Percentiles rank a stretch among this genome's conserved stretches.
Evolutionary conservation across 1,140 invertebrate species (phyloP).

Genomic region (Dendrolimus kikuchii): DNA sequence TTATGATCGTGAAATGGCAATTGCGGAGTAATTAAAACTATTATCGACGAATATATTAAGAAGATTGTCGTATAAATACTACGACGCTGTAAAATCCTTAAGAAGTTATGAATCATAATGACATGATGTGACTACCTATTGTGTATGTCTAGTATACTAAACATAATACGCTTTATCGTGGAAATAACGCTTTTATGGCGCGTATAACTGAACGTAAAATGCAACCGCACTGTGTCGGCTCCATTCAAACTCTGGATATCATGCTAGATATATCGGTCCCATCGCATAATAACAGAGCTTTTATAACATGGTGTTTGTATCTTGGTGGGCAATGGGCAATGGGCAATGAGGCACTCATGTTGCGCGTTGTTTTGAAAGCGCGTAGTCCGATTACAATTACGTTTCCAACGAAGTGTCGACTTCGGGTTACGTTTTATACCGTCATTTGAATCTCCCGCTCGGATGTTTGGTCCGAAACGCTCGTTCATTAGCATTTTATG

Average conservation of each 20-base stretch:
- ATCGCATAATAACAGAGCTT: conserved; percentile 58
- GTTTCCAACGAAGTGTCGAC: conserved; percentile 66
- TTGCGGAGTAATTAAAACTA: conserved; percentile 11
- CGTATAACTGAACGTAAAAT: conserved; percentile 11
- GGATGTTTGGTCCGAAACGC: conserved; percentile 66
- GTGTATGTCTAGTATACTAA: not conserved
- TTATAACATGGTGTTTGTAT: conserved; percentile 55
- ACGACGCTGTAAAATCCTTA: conserved; percentile 12
- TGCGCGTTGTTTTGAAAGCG: conserved; percentile 67
- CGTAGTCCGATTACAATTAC: conserved; percentile 59
- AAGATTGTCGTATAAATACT: conserved; percentile 13
- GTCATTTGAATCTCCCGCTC: conserved; percentile 68
- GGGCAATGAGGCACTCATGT: conserved; percentile 49
- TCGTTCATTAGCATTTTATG: conserved; percentile 71
- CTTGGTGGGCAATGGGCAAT: conserved; percentile 21
- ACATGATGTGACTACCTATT: conserved; percentile 4
- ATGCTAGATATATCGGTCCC: conserved; percentile 24
- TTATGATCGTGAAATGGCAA: too few species aligned
- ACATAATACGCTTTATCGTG: conserved; percentile 6
- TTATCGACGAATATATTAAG: conserved; percentile 13
- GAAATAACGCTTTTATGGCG: conserved; percentile 7
- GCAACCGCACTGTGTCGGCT: conserved; percentile 11
- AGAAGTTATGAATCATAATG: conserved; percentile 16
- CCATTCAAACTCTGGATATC: conserved; percentile 6
- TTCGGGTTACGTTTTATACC: conserved; percentile 66